Evolutionary conservation across 2,888 invertebrate species (phyloP), one percentile per base, ranked within the genome.

Genomic region (Auanema freiburgensis): DNA sequence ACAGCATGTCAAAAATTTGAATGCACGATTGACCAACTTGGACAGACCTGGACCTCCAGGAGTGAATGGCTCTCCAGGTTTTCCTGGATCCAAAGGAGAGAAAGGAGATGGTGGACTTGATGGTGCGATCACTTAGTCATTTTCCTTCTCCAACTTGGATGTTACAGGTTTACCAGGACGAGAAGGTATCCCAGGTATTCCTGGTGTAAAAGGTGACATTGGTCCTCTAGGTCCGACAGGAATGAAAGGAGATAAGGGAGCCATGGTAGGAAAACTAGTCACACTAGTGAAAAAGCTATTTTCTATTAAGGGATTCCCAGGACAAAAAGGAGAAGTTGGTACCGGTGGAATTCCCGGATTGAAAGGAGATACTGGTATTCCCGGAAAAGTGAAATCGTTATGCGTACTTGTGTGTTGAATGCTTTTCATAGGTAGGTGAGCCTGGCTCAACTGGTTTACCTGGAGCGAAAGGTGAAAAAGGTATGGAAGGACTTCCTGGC

Each of bases 221-320:
- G 77, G 77, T 55, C 74, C 73, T 18, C 60, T 74, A 24, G 77
- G 77, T 42, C 76, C 77, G 3, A 69, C 71, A n/a, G 77, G 77
- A 33, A 70, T 74, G 69, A 78, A 78, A 43, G 77, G 77, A 51
- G 77, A 78, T 58, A 76, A 76, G 58, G 76, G 76, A 42, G 65
- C 72, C 14, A 74, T 66, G 58, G 75, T 73, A 58, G n/a, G 52
- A 18, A n/a, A 6, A 25, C 49, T 25, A 21, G 42, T 42, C 33
- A 33, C 44, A 16, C n/a, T 25, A 21, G n/a, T n/a, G 5, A 18
- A 11, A 40, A 11, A 24, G 11, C 1, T 51, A 5, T 51, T 46
- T 42, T 16, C 18, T 24, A 42, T 67, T 33, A 41, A 76, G 76
- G 77, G 78, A 3, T 76, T 76, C 57, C 78, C 76, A 2, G 77